Conservation (phyloP, 2,888 invertebrate genomes). For the Diplolepis rosae region DNA sequence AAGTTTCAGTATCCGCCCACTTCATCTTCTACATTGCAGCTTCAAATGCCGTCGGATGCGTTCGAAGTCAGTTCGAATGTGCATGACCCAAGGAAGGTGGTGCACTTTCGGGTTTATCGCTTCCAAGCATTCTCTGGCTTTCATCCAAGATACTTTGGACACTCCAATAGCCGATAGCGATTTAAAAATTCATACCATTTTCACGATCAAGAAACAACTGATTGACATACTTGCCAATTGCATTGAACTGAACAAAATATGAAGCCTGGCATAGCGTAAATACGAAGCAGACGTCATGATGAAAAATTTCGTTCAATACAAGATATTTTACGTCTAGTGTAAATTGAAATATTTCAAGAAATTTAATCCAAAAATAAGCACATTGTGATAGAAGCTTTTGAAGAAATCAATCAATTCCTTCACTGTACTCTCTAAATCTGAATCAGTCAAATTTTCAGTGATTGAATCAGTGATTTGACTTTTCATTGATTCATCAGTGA, state of each 20-base stretch:
- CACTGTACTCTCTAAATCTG: too few relatives aligned
- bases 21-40: slow-evolving; percentile 28
- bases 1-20: slow-evolving; percentile 28
- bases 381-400: too few relatives aligned
- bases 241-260: slow-evolving; percentile 21
- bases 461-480: too few relatives aligned
- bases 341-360: too few relatives aligned
- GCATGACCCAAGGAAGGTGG: slow-evolving; percentile 25
- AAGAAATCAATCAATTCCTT: too few relatives aligned
- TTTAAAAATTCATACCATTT: slow-evolving; percentile 18
- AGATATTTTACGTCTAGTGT: too few relatives aligned
- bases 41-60: slow-evolving; percentile 23
- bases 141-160: slow-evolving; percentile 14
- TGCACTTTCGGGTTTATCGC: slow-evolving; percentile 29
- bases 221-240: slow-evolving; percentile 40
- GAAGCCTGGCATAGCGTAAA: neutral
- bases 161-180: neutral
- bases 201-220: neutral
- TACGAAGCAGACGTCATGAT: neutral
- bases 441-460: too few relatives aligned
- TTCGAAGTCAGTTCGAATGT: slow-evolving; percentile 27
- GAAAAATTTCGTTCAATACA: too few relatives aligned
- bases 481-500: too few relatives aligned
- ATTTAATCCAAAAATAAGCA: too few relatives aligned
- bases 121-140: slow-evolving; percentile 20